Percentiles rank a stretch among this genome's conserved stretches.
Evolutionary conservation across 2,113 vertebrate species (phyloP).

Genomic region (Pelecanoides urinatrix): DNA sequence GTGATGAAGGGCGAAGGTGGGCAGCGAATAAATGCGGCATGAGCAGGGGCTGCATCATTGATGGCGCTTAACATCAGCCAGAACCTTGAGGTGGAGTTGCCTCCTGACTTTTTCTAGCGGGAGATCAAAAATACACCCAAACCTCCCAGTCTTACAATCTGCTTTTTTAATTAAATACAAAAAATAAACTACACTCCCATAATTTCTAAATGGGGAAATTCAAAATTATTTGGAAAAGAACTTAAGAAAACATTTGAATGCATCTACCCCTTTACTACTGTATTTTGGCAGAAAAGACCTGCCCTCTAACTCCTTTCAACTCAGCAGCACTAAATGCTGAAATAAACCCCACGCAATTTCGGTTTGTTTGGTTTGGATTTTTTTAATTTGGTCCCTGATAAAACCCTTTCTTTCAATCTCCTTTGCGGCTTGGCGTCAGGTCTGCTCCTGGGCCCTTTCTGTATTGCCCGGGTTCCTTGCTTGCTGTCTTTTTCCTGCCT

Average conservation of each 20-base stretch:
- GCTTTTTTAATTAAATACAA: not conserved
- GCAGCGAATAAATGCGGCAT: not conserved
- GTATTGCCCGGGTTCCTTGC: conserved; percentile 50
- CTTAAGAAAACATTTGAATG: not conserved
- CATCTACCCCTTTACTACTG: not conserved
- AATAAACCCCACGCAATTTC: not conserved
- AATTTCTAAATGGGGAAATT: not conserved
- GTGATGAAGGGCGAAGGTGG: not conserved
- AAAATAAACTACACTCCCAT: not conserved
- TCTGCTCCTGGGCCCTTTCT: conserved; percentile 46
- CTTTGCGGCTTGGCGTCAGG: conserved; percentile 25
- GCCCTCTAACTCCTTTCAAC: not conserved
- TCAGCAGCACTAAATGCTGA: not conserved
- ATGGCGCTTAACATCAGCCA: not conserved
- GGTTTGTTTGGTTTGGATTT: not conserved
- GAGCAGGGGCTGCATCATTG: not conserved
- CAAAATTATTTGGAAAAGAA: not conserved
- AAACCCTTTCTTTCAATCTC: conserved; percentile 9
- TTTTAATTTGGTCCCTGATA: not conserved
- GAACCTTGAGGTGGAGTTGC: not conserved
- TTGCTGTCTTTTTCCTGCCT: conserved; percentile 66
- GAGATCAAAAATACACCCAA: not conserved
- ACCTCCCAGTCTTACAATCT: not conserved
- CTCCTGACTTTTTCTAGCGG: not conserved
- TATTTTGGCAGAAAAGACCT: not conserved